Percentiles rank a stretch among this genome's conserved stretches.
phyloP scores from a whole-genome alignment of 1,140 invertebrate genomes.

The Drosophila sturtevanti region DNA sequence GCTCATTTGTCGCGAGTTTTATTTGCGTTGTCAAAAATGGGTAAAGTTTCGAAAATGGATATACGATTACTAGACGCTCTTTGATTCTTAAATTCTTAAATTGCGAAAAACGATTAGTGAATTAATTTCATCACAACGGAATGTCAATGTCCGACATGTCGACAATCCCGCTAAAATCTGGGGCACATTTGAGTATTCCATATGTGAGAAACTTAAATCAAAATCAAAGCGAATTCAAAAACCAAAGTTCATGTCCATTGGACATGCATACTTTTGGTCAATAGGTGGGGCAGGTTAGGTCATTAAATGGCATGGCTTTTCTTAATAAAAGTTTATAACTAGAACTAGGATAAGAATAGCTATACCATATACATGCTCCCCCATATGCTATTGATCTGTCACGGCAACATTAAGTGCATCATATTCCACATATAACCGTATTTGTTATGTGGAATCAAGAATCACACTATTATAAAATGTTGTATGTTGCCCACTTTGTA shows the following conservation, averaged over 20 bases:
- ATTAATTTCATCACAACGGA: conserved; percentile 20
- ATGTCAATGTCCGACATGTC: conserved; percentile 5
- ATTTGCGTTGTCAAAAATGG: conserved; percentile 82
- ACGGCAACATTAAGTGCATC: background rate
- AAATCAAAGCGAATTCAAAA: conserved; percentile 17
- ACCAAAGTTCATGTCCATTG: background rate
- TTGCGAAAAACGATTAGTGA: conserved; percentile 15
- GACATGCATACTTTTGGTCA: background rate
- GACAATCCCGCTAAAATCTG: too few relatives aligned
- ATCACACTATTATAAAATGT: too few relatives aligned
- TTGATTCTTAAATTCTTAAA: conserved; percentile 1
- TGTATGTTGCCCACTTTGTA: background rate
- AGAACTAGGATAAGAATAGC: background rate
- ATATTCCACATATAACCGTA: background rate
- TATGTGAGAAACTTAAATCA: conserved; percentile 1
- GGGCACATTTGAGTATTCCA: background rate
- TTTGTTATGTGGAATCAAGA: too few relatives aligned
- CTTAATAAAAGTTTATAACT: background rate
- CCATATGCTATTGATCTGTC: background rate
- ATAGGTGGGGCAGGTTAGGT: background rate
- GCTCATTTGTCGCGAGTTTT: conserved; percentile 35
- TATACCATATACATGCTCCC: background rate
- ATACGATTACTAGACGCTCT: conserved; percentile 50
- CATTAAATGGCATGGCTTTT: background rate
- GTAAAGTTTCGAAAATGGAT: conserved; percentile 75